A percentile compares a stretch with the other conserved stretches of the same genome.
phyloP scores from a whole-genome alignment of 2,888 invertebrate genomes.

The Megastigmus dorsalis region DNA sequence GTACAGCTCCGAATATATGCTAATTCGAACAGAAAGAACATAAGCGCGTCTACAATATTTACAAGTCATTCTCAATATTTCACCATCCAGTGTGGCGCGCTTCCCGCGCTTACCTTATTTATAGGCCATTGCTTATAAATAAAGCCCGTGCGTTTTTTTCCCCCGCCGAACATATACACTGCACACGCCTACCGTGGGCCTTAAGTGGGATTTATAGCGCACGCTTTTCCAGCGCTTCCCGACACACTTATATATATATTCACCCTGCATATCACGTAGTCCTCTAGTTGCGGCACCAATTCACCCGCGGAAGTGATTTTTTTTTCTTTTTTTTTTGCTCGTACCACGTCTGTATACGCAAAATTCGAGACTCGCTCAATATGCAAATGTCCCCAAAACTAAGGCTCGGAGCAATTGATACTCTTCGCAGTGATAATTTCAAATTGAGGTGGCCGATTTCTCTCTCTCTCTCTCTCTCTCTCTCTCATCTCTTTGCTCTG shows the following conservation, averaged over 20 bases:
- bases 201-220: constrained; percentile 68
- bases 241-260: not conserved
- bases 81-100: constrained; percentile 61
- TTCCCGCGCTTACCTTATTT: constrained; percentile 65
- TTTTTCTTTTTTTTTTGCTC: not conserved
- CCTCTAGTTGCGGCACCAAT: not conserved
- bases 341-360: too few relatives aligned
- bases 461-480: constrained; percentile 12
- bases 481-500: constrained; percentile 19
- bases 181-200: constrained; percentile 59
- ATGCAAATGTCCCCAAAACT: constrained; percentile 31
- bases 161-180: constrained; percentile 20
- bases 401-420: not conserved
- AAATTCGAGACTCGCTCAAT: constrained; percentile 12
- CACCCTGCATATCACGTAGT: not conserved
- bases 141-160: constrained; percentile 63
- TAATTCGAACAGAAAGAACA: constrained; percentile 33
- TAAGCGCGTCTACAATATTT: constrained; percentile 55
- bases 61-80: constrained; percentile 69
- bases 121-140: constrained; percentile 73
- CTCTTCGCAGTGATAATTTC: not conserved
- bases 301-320: constrained; percentile 35
- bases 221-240: constrained; percentile 53
- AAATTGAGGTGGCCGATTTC: not conserved
- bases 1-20: constrained; percentile 23